These are phyloP conservation scores for Megathymus violae DNA, from an alignment of 1,140 invertebrate species.

Conservation along the genomic window DNA sequence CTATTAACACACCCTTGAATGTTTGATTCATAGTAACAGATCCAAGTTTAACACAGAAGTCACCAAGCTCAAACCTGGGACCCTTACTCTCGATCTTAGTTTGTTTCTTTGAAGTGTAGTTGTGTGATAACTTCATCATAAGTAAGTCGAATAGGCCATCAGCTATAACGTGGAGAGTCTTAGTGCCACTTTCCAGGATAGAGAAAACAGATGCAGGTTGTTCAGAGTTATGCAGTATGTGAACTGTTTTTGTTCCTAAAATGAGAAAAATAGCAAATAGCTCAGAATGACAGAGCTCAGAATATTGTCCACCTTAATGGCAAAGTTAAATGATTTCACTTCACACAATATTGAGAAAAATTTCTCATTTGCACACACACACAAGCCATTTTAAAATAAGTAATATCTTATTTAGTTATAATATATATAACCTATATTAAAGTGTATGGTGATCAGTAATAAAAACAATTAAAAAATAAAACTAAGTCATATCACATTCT, in stretches of 20 bases:
- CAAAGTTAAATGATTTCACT: too few species aligned
- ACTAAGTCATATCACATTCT: too few species aligned
- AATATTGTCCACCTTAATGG: too few species aligned
- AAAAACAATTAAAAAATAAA: too few species aligned
- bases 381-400: too few species aligned
- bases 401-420: too few species aligned
- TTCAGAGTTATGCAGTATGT: conserved; percentile 97
- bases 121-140: conserved; percentile 93
- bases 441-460: too few species aligned
- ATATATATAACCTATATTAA: too few species aligned
- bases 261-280: too few species aligned
- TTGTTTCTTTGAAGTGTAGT: conserved; percentile 95
- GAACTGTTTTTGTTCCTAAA: conserved; percentile 88
- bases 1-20: conserved; percentile 97
- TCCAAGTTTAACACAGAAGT: conserved; percentile 97
- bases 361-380: too few species aligned
- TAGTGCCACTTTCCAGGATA: conserved; percentile 93
- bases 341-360: too few species aligned
- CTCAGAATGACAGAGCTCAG: too few species aligned
- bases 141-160: conserved; percentile 96
- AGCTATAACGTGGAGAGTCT: conserved; percentile 93
- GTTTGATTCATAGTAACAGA: conserved; percentile 96
- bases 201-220: conserved; percentile 97
- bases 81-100: conserved; percentile 96
- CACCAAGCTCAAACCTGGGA: conserved; percentile 94